Percentiles rank a stretch among this genome's conserved stretches.
Conservation (phyloP, 2,113 vertebrate genomes). For the Gnathonemus echidnorhynchus region DNA sequence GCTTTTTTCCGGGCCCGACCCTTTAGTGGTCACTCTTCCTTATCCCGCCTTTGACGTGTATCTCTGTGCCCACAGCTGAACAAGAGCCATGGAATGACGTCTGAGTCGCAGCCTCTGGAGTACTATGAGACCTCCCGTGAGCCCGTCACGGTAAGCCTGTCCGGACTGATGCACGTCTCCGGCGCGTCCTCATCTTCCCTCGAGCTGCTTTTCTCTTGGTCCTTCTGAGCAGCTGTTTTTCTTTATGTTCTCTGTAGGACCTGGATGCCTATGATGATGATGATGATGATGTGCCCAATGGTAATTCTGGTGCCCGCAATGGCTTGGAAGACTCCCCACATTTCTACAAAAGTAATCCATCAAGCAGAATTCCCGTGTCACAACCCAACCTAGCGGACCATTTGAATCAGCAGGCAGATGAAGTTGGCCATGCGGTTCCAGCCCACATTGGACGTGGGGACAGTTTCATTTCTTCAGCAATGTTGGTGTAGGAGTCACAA, state of each 20-base stretch:
- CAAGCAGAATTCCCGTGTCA: neutral
- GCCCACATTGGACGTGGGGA: neutral
- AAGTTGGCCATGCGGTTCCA: neutral
- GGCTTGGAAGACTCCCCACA: neutral
- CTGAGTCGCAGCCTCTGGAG: neutral
- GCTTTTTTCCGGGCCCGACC: neutral
- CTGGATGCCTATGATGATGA: slow-evolving; percentile 7
- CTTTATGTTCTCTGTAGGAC: neutral
- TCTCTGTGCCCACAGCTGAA: slow-evolving; percentile 3
- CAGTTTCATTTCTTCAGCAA: slow-evolving; percentile 12
- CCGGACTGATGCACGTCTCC: neutral
- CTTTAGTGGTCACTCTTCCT: neutral
- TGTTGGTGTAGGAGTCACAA: slow-evolving; percentile 8
- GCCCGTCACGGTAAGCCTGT: slow-evolving; percentile 8
- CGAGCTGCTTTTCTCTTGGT: neutral
- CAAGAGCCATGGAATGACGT: neutral
- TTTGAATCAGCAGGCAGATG: neutral
- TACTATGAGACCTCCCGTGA: neutral
- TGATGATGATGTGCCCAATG: slow-evolving; percentile 3
- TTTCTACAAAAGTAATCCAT: neutral
- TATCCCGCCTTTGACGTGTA: neutral
- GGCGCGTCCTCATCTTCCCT: neutral
- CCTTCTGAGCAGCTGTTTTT: neutral
- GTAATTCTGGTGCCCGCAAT: neutral
- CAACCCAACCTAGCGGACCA: neutral